Base-by-base conservation (phyloP, 2,888 invertebrate genomes). In the Odontothrips loti region DNA sequence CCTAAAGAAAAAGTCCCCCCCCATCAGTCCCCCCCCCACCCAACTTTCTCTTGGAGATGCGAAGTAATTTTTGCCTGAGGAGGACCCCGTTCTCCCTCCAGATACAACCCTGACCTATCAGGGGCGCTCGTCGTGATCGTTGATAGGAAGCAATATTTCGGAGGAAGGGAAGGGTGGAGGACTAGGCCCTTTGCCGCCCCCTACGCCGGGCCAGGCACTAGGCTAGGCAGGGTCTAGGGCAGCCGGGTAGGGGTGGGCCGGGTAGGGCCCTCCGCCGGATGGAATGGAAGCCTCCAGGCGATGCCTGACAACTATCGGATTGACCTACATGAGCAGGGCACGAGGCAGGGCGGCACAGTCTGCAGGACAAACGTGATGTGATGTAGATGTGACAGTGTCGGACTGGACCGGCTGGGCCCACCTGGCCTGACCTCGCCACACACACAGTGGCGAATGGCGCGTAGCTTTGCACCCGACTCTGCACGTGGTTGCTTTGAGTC, bases 271-370 rank as follows among this genome's bases (percentile, higher is more conserved):
- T 20, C 58, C 58, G 2, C 58, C 51, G 51, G 12, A 51, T 12
- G 58, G 20, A 11, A n/a, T 58, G 58, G 34, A 43, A 43, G 34
- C 34, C 58, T 58, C 58, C 17, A 43, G 34, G 34, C 34, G 34
- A 43, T 43, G 34, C 11, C 58, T 58, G 20, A n/a, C 20, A 75
- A 75, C 68, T 75, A 75, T 75, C 68, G 68, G 68, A 75, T 75
- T 75, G 68, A 75, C 68, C 68, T 75, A 75, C 68, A 75, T 75
- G 68, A 23, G 68, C 68, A 75, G 12, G 10, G n/a, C 68, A 27
- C 58, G 68, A 27, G 68, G 68, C 68, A 75, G 68, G 68, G 27
- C 23, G 9, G 68, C 11, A 23, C 68, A 2, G 63, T 1, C 11
- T 10, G 63, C 63, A 6, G 68, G 68, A 23, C 58, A 58, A 0